Conservation (phyloP, 53 echinoderm and acorn worm species). For the Paelopatides confundens region DNA sequence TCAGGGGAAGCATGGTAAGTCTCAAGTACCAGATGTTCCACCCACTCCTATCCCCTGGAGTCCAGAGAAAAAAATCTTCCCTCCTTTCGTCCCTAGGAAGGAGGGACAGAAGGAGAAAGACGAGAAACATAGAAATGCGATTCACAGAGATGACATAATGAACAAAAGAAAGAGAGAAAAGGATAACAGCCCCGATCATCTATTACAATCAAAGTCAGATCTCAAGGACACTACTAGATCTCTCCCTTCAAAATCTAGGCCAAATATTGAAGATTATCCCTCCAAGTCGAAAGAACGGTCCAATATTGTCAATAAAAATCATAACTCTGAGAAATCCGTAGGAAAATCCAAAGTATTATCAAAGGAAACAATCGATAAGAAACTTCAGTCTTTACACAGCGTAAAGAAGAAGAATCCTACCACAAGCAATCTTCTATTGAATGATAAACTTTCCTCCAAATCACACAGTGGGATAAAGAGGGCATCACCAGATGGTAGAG, state of each 20-base stretch:
- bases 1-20: background rate
- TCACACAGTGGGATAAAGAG: background rate
- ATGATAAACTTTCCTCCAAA: background rate
- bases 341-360: background rate
- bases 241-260: background rate
- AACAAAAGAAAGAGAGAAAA: background rate
- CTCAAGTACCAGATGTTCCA: background rate
- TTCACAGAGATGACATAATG: background rate
- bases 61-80: background rate
- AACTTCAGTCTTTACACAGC: background rate
- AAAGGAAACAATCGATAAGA: background rate
- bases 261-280: background rate
- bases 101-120: background rate
- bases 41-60: slow-evolving; percentile 12
- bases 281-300: background rate
- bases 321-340: background rate
- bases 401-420: background rate
- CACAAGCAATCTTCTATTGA: background rate
- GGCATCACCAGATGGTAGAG: background rate
- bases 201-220: background rate
- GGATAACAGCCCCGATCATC: background rate
- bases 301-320: background rate
- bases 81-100: slow-evolving; percentile 17
- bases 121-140: background rate
- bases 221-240: background rate